Percentiles rank a stretch among this genome's conserved stretches.
These are phyloP conservation scores for Cephus cinctus DNA, from an alignment of 1,140 invertebrate genomes.

Conservation along the genomic window DNA sequence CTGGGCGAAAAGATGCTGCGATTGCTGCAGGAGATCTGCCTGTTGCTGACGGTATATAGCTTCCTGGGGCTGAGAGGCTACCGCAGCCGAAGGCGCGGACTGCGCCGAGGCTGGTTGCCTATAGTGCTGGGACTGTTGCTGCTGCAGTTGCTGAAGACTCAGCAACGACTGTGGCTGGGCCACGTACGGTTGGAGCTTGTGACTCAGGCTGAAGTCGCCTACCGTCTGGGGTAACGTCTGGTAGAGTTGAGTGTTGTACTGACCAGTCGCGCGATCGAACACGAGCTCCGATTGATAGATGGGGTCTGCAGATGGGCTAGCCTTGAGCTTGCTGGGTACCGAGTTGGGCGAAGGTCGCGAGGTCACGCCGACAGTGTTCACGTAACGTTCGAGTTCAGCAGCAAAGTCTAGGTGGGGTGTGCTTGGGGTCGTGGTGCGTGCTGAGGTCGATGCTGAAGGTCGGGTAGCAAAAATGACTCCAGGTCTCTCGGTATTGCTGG, in stretches of 20 bases:
- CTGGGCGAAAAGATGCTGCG: slow-evolving; percentile 71
- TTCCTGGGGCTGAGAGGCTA: slow-evolving; percentile 56
- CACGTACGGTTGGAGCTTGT: slow-evolving; percentile 73
- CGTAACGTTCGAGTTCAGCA: slow-evolving; percentile 74
- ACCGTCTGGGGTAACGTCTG: slow-evolving; percentile 72
- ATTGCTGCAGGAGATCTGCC: slow-evolving; percentile 67
- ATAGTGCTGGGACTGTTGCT: slow-evolving; percentile 25
- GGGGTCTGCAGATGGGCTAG: slow-evolving; percentile 54
- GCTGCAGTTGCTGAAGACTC: slow-evolving; percentile 44
- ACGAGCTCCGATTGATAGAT: slow-evolving; percentile 76
- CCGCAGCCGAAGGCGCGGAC: slow-evolving; percentile 2
- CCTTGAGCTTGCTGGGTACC: slow-evolving; percentile 29
- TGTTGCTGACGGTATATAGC: slow-evolving; percentile 72
- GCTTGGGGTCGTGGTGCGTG: slow-evolving; percentile 44
- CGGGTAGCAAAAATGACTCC: slow-evolving; percentile 37
- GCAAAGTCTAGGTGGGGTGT: slow-evolving; percentile 67
- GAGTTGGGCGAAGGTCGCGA: slow-evolving; percentile 43
- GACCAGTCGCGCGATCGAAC: slow-evolving; percentile 73
- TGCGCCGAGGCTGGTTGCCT: slow-evolving; percentile 5
- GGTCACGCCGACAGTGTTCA: slow-evolving; percentile 68
- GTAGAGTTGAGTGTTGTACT: slow-evolving; percentile 78
- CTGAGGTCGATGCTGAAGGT: slow-evolving; percentile 43
- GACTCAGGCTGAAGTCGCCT: slow-evolving; percentile 69
- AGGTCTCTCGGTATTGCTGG: slow-evolving; percentile 58
- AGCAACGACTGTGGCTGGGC: slow-evolving; percentile 60